Percentiles rank a stretch among this genome's conserved stretches.
Evolutionary conservation across 1,140 invertebrate species (phyloP).

Genomic region (Cataglyphis hispanica): DNA sequence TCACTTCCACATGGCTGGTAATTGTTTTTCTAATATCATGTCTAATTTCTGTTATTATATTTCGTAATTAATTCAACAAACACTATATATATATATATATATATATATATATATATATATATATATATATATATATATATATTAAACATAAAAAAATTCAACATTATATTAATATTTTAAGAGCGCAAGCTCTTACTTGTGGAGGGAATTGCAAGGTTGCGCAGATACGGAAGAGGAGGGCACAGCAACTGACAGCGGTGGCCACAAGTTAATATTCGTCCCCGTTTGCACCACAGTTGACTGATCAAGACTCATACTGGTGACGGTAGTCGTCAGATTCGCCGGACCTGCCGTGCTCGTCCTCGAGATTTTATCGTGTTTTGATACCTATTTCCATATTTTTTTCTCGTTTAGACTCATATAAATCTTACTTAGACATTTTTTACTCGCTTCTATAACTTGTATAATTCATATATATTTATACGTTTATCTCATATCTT

Average conservation of each 20-base stretch:
- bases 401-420: not conserved
- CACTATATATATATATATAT: no score
- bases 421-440: not conserved
- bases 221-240: slow-evolving; percentile 83
- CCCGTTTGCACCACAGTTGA: slow-evolving; percentile 70
- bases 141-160: no score
- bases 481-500: not conserved
- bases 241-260: slow-evolving; percentile 88
- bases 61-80: no score
- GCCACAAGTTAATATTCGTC: slow-evolving; percentile 87
- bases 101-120: not conserved
- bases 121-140: no score
- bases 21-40: no score
- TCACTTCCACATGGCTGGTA: not conserved
- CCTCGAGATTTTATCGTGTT: slow-evolving; percentile 70
- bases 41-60: no score
- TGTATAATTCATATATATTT: not conserved
- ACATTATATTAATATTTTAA: not conserved
- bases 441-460: not conserved
- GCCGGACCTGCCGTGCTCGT: slow-evolving; percentile 56
- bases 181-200: slow-evolving; percentile 65
- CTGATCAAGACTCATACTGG: slow-evolving; percentile 69
- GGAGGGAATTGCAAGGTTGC: slow-evolving; percentile 74
- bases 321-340: slow-evolving; percentile 57
- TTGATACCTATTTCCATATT: slow-evolving; percentile 70